Conservation (phyloP, 1,140 invertebrate species). For the Macrotrachela quadricornifera region DNA sequence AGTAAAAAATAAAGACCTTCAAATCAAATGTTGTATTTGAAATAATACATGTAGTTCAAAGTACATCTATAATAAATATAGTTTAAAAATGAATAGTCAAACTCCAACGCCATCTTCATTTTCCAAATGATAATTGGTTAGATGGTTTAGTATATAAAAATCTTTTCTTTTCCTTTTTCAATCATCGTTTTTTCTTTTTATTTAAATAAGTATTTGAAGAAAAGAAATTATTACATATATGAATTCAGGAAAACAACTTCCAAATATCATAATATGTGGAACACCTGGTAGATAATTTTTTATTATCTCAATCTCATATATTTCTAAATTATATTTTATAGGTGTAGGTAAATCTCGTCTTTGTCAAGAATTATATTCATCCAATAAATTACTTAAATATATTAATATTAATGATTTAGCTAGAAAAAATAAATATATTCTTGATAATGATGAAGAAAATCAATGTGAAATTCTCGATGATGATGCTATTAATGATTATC, state of each 20-base stretch:
- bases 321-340: neutral
- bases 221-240: too few relatives aligned
- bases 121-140: too few relatives aligned
- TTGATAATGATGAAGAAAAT: slow-evolving; percentile 60
- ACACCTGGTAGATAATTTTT: slow-evolving; percentile 59
- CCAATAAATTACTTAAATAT: slow-evolving; percentile 47
- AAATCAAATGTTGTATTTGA: too few relatives aligned
- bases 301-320: slow-evolving; percentile 42
- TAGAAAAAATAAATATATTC: slow-evolving; percentile 53
- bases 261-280: slow-evolving; percentile 36
- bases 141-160: too few relatives aligned
- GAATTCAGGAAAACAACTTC: neutral
- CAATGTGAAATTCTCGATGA: slow-evolving; percentile 72
- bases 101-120: too few relatives aligned
- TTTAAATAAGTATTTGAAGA: too few relatives aligned
- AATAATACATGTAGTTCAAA: too few relatives aligned
- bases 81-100: too few relatives aligned
- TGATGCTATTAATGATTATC: slow-evolving; percentile 67
- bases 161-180: too few relatives aligned
- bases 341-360: neutral
- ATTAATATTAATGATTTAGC: slow-evolving; percentile 73
- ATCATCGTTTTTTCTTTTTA: too few relatives aligned
- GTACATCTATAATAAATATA: too few relatives aligned
- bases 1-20: too few relatives aligned
- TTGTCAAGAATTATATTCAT: slow-evolving; percentile 39